Evolutionary conservation across 2,888 invertebrate species (phyloP), one percentile per base, ranked within the genome.

Genomic region (Nemotelus nigrinus): DNA sequence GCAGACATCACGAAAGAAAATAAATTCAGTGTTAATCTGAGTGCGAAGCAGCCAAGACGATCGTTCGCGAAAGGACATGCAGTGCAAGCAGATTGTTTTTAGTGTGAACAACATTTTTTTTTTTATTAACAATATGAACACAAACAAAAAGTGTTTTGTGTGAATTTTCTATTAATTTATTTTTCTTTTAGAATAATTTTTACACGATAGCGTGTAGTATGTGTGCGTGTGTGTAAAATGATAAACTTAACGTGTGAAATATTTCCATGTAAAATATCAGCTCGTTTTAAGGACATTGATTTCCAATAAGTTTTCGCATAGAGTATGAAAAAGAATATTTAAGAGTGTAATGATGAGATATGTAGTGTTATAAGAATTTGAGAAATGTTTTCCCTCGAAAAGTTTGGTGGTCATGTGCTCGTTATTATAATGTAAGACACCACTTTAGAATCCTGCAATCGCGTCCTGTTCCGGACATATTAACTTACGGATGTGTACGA

Each of bases 1-100:
- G 92, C 82, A 94, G 94, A 90, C 94, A 94, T 88, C 92, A 94
- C 82, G 94, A 95, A 84, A 90, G 84, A 95, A 95, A 89, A 93
- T 95, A 84, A 91, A 95, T 84, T 94, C 94, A 81, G 89, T 95
- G 83, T 95, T 95, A 57, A 10, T 57, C 57, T 57, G 88, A 94
- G 95, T 88, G 95, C 95, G 81, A 94, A 95, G 81, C 90, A 94
- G 84, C 93, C 91, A 76, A 80, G 80, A 75, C 79, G 80, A 80
- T 81, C 76, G 79, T n/a, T 43, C 43, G 43, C 41, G 63, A 2
- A 3, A n/a, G 25, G 58, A 58, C 25, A 68, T 68, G 67, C 41
- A 50, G 45, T 50, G 53, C 68, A n/a, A 7, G 39, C 53, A 53
- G 3, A 50, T 68, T 41, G n/a, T 3, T 68, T 68, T 68, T 39